Evolutionary conservation across 2,113 vertebrate species (phyloP), one percentile per base, ranked within the genome.

Genomic region (Rhinogobius similis): DNA sequence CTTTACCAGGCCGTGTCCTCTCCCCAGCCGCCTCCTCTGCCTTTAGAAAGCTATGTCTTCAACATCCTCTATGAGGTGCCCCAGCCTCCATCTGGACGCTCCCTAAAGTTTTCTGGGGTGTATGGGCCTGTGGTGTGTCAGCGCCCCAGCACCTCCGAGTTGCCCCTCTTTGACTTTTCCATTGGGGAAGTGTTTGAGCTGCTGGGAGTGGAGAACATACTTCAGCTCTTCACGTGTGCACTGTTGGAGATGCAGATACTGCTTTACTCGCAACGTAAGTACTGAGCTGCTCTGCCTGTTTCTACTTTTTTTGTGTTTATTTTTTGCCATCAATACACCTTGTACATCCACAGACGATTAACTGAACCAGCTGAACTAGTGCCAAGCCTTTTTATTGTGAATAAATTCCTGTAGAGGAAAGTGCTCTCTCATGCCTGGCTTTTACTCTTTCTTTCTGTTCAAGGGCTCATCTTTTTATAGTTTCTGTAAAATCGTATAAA

Each of bases 201-300:
- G 79, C 94, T 99, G 73, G 98, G 98, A 14, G 94, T 98, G 80
- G 98, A 99, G 91, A 99, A 99, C 62, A 90, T 98, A 46, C 92
- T 99, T 53, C 98, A 99, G 32, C 96, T 99, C 72, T 99, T 99
- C 86, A 99, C 97, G 48, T 99, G 98, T 81, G 96, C 96, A 26
- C 95, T 99, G 78, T 87, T 99, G 76, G 98, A 99, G 90, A 96
- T 99, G 93, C 98, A 99, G 90, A 99, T 99, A 78, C 93, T 99
- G 74, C 97, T 99, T 80, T 98, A 98, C 92, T 99, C 98, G 13
- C 96, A 98, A 82, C 95, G 98, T 99, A 93, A 98, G 97, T 98
- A 2, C 21, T 2, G 0, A 1, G 26, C 71, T 56, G 14, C 44
- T 26, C 1, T 53, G 14, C 32, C 61, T 64, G 4, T 55, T 55